phyloP scores from a whole-genome alignment of 2,888 invertebrate genomes.

The Timandra comae region DNA sequence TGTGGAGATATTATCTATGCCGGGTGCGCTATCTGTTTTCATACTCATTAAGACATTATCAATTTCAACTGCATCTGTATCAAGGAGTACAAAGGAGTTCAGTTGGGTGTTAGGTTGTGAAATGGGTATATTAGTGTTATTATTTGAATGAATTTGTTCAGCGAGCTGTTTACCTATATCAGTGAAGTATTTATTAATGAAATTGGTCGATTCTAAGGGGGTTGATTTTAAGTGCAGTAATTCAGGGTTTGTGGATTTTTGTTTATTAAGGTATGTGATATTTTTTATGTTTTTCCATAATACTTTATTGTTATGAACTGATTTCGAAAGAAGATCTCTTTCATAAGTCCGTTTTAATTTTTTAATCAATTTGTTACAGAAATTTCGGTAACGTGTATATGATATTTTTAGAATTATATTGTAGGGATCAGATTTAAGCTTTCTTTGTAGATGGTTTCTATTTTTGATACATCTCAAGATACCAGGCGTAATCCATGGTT shows the following conservation, averaged over 20 bases:
- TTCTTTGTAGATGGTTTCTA: background rate
- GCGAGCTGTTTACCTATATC: no score
- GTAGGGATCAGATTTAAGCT: background rate
- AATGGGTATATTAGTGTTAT: background rate
- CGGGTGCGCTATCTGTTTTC: constrained; percentile 5
- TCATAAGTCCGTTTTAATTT: background rate
- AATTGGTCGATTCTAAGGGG: background rate
- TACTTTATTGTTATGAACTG: background rate
- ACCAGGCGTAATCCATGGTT: constrained; percentile 1
- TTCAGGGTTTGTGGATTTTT: background rate
- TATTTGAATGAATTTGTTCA: background rate
- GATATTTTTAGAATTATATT: background rate
- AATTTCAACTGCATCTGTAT: constrained; percentile 3
- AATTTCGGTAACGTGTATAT: constrained; percentile 1
- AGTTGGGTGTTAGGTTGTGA: background rate
- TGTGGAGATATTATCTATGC: constrained; percentile 7
- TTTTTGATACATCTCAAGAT: constrained; percentile 1
- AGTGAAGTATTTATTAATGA: no score
- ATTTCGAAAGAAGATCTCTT: background rate
- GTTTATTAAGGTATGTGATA: background rate
- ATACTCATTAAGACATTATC: constrained; percentile 2
- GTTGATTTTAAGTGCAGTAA: background rate
- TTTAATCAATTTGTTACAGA: background rate
- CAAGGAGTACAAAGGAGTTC: constrained; percentile 3
- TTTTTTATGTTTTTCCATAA: background rate